Percentiles rank a stretch among this genome's conserved stretches.
phyloP scores from a whole-genome alignment of 2,113 vertebrate species.

The Isichthys henryi region DNA sequence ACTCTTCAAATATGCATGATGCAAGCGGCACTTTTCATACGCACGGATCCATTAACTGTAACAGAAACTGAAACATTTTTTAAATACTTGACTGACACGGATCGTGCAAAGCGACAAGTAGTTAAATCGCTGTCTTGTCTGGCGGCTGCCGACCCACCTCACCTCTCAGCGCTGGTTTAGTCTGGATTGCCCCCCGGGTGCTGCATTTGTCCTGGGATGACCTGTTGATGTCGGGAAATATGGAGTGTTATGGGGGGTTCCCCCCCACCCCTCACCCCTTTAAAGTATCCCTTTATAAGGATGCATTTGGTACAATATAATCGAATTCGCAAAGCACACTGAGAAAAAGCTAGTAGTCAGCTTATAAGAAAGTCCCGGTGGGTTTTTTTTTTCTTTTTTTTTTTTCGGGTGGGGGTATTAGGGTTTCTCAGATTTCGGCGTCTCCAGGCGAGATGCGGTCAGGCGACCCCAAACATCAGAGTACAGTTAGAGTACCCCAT shows the following conservation, averaged over 20 bases:
- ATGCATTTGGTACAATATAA: neutral
- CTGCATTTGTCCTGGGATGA: conserved; percentile 72
- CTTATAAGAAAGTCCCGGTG: neutral
- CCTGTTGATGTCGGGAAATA: conserved; percentile 72
- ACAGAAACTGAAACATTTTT: neutral
- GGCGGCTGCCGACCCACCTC: conserved; percentile 28
- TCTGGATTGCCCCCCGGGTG: conserved; percentile 59
- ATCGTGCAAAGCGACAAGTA: conserved; percentile 19
- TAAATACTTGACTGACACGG: neutral
- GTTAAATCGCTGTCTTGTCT: conserved; percentile 39
- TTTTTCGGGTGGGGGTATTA: neutral
- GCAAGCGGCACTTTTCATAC: neutral
- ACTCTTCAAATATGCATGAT: neutral
- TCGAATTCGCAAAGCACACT: neutral
- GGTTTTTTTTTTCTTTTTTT: neutral
- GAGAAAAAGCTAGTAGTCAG: neutral
- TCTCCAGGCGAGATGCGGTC: neutral
- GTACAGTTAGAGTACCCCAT: neutral
- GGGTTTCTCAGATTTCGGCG: neutral
- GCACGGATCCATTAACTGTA: too few species aligned
- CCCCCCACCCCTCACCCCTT: conserved; percentile 15
- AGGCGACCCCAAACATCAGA: neutral
- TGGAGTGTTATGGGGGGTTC: conserved; percentile 39
- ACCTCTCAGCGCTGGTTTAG: conserved; percentile 44
- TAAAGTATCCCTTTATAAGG: conserved; percentile 19